Base-by-base conservation (phyloP, 1,140 invertebrate species). In the Thaumetopoea pityocampa region DNA sequence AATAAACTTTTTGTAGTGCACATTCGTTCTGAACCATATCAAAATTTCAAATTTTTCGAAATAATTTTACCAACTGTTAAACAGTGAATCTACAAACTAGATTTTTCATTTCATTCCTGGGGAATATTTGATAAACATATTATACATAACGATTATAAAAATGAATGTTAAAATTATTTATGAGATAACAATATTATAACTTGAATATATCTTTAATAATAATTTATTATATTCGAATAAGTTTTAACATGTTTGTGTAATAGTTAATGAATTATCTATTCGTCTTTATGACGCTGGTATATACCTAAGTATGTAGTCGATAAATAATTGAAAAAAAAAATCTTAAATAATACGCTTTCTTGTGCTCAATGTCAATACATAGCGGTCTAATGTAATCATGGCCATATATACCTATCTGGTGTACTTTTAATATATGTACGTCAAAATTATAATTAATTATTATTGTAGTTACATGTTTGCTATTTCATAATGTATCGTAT, bases 241-340 rank as follows among this genome's bases (percentile, higher is more conserved):
- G 69, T 42, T 69, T 56, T 70, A 73, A 66, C 38, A 59, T 68
- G 54, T 66, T 62, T 60, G 50, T 40, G 40, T 71, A 64, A 61
- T 68, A 58, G 53, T 53, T 50, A 60, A 43, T 58, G 54, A 57
- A 53, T 55, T 45, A 60, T 65, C 51, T 67, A 73, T 73, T 82
- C 78, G 78, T 82, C 78, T 72, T 45, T 67, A 60, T 68, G 78
- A 79, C 76, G 79, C 79, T 83, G 79, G 79, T 80, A 72, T 57
- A 22, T n/a, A n/a, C n/a, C n/a, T 48, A 30, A 59, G 48, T 59
- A 38, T 34, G 50, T 65, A 62, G 48, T 51, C 42, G 47, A 48
- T 58, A 55, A 41, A 45, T 28, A 54, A 57, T 54, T 49, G 30
- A 20, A 59, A 57, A 63, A 49, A 66, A 41, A 51, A n/a, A n/a